A percentile compares a stretch with the other conserved stretches of the same genome.
Conservation (phyloP, 2,888 invertebrate genomes). For the Hypena proboscidalis region DNA sequence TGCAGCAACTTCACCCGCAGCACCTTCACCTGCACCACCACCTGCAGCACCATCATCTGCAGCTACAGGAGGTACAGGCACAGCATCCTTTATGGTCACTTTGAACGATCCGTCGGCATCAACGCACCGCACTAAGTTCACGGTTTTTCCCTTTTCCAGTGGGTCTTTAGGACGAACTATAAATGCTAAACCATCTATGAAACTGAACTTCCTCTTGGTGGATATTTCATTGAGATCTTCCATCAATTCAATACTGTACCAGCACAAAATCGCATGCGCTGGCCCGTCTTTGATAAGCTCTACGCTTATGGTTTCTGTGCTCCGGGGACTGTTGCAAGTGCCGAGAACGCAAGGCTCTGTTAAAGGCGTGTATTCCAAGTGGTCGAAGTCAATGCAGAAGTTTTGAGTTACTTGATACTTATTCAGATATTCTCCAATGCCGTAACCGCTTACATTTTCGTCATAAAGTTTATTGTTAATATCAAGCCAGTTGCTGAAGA, state of each 20-base stretch:
- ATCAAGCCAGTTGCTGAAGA: constrained; percentile 86
- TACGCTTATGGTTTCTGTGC: constrained; percentile 50
- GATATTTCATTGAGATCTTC: constrained; percentile 64
- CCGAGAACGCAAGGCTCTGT: constrained; percentile 63
- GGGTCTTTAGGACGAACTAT: constrained; percentile 64
- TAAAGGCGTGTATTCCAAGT: constrained; percentile 69
- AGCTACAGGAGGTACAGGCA: background rate
- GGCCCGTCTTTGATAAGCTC: constrained; percentile 64
- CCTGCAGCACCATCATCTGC: too few relatives aligned
- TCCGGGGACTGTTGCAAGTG: constrained; percentile 39
- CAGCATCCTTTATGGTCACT: constrained; percentile 52
- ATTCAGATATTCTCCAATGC: constrained; percentile 84
- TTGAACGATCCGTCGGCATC: constrained; percentile 69
- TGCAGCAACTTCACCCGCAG: too few relatives aligned
- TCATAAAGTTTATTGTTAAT: constrained; percentile 85
- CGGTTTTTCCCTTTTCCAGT: constrained; percentile 55
- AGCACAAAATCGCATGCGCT: constrained; percentile 82
- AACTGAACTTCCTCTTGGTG: constrained; percentile 72
- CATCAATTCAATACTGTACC: constrained; percentile 81
- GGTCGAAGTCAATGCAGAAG: constrained; percentile 75
- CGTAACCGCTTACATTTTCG: constrained; percentile 81
- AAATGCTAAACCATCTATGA: constrained; percentile 78
- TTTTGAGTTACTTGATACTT: constrained; percentile 86
- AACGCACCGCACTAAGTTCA: constrained; percentile 58
- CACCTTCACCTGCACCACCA: too few relatives aligned